A percentile compares a stretch with the other conserved stretches of the same genome.
phyloP scores from a whole-genome alignment of 2,113 vertebrate species.

The Pelusios castaneus region DNA sequence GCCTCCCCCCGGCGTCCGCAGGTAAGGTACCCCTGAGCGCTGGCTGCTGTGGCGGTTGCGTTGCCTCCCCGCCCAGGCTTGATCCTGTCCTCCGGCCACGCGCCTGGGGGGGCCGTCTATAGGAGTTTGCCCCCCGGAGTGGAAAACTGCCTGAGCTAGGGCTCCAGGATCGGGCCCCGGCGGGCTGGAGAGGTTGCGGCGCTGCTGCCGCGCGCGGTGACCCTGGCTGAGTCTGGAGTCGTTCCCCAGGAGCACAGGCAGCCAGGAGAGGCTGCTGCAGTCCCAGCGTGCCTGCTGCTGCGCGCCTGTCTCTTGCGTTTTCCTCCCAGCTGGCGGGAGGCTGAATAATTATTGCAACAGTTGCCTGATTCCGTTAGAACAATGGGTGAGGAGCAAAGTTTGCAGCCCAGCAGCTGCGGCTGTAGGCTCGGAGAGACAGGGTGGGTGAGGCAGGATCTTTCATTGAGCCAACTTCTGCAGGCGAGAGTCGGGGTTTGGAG shows the following conservation, averaged over 20 bases:
- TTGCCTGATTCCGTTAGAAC: not conserved
- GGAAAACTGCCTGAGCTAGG: not conserved
- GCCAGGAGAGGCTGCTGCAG: too few species aligned
- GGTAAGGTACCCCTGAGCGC: too few species aligned
- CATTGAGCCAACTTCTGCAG: not conserved
- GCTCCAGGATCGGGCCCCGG: too few species aligned
- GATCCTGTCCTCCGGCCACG: not conserved
- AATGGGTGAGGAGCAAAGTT: not conserved
- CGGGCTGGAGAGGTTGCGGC: not conserved
- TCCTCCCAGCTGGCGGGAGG: not conserved
- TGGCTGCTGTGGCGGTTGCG: not conserved
- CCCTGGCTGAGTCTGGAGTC: too few species aligned
- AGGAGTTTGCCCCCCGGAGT: not conserved
- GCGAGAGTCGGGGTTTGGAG: not conserved
- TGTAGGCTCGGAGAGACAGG: not conserved
- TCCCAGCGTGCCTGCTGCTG: not conserved
- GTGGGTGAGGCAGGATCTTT: not conserved
- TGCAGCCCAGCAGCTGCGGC: not conserved
- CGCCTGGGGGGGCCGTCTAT: too few species aligned
- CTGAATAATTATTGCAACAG: not conserved
- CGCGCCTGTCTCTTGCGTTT: not conserved
- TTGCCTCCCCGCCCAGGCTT: not conserved
- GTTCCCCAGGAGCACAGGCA: too few species aligned
- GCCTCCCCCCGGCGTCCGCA: too few species aligned
- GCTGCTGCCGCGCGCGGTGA: not conserved